Evolutionary conservation across 2,797 vertebrate genomes (phyloP).

Genomic region (Calcarius lapponicus): DNA sequence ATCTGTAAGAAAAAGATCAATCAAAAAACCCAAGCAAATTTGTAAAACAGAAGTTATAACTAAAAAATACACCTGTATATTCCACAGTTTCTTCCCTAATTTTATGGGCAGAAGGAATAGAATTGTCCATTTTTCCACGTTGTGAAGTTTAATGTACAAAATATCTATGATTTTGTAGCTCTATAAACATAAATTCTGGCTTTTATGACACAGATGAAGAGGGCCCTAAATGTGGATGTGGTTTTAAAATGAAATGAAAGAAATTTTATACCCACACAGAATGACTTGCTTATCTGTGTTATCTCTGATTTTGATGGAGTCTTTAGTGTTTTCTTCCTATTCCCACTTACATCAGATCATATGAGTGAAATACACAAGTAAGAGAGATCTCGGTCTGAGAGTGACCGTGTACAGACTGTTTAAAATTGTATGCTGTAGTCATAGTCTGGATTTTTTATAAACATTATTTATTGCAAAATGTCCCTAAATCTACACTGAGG

Average conservation of each 20-base stretch:
- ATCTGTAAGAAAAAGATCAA: neutral
- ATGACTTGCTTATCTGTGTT: neutral
- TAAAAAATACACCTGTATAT: neutral
- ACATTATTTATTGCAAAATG: constrained; percentile 49
- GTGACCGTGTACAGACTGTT: constrained; percentile 53
- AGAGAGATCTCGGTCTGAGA: constrained; percentile 3
- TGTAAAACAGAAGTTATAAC: neutral
- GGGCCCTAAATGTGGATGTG: neutral
- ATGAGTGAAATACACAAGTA: constrained; percentile 21
- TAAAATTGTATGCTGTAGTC: constrained; percentile 46
- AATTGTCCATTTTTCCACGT: neutral
- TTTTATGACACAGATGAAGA: neutral
- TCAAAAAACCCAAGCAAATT: neutral
- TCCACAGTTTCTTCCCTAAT: neutral
- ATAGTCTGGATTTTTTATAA: constrained; percentile 17
- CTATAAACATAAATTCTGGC: neutral
- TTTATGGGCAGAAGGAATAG: neutral
- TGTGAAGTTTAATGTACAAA: neutral
- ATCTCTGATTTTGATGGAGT: neutral
- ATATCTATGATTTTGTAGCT: neutral
- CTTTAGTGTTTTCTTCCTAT: neutral
- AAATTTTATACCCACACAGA: neutral
- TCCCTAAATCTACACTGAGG: constrained; percentile 33
- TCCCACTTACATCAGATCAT: neutral
- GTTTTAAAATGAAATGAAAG: neutral